Base-by-base conservation (phyloP, 1,140 invertebrate species). In the Colletes gigas region DNA sequence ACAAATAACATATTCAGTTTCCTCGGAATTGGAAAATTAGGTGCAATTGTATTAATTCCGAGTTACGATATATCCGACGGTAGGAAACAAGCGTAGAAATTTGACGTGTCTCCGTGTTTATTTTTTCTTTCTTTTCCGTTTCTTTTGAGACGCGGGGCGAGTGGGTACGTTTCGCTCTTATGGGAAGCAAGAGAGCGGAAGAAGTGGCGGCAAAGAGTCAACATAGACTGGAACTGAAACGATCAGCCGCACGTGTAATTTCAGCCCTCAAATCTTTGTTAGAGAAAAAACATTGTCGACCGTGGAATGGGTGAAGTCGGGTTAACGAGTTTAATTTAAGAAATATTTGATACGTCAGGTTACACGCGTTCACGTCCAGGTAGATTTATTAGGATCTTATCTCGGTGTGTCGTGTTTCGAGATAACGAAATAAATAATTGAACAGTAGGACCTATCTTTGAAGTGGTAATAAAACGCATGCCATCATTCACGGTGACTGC, bases 401-500 rank as follows among this genome's bases (percentile, higher is more conserved):
- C 69, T 8, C 12, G 15, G 21, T 39, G 9, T 19, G 50, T 30
- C 47, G 50, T 21, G 69, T 63, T 30, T 55, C 39, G 30, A 30
- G 77, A 70, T 60, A 65, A 19, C 30, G 7, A 44, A 54, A 78
- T 72, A 50, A 78, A 63, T 54, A 55, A 41, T 39, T 47, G 59
- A 44, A 19, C 39, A 41, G 19, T 30, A 63, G 47, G 15, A 19
- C 5, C 39, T 65, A 72, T 78, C 69, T 73, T 73, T 47, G 71
- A 65, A 78, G 69, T 2, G 9, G 77, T 55, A 73, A 66, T 73
- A 65, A 73, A 79, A 71, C 72, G 70, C 60, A 66, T 72, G 70
- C 70, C 7, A 73, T 79, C 77, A 55, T 79, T 79, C 59, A 73
- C 70, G 69, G 77, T 73, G 70, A 63, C 17, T 57, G 77, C 47